A percentile compares a stretch with the other conserved stretches of the same genome.
These are phyloP conservation scores for Apodemia hepburni DNA, from an alignment of 2,888 invertebrate genomes.

Conservation along the genomic window DNA sequence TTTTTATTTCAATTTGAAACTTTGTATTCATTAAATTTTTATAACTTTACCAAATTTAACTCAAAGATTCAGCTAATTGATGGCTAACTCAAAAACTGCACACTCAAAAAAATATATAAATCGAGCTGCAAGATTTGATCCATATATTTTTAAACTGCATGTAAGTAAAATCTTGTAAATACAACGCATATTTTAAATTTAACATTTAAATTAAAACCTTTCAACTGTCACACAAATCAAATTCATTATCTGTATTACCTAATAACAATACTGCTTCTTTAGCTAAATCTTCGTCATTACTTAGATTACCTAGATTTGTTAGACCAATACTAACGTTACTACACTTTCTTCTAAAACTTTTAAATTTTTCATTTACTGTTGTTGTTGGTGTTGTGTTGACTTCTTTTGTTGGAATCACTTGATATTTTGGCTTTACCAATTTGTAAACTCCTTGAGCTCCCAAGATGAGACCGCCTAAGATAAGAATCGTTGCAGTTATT, in stretches of 20 bases:
- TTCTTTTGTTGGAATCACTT: slow-evolving; percentile 41
- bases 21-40: no score
- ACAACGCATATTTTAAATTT: not conserved
- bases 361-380: not conserved
- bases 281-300: slow-evolving; percentile 48
- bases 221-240: not conserved
- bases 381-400: slow-evolving; percentile 31
- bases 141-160: no score
- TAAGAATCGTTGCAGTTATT: slow-evolving; percentile 60
- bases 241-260: slow-evolving; percentile 53
- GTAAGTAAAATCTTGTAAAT: no score
- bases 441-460: slow-evolving; percentile 57
- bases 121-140: no score
- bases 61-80: no score
- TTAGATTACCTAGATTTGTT: slow-evolving; percentile 31
- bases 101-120: no score
- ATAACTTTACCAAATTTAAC: no score
- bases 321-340: slow-evolving; percentile 6
- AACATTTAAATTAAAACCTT: not conserved
- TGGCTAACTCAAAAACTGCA: no score
- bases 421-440: slow-evolving; percentile 54
- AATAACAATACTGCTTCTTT: slow-evolving; percentile 59
- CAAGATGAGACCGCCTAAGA: slow-evolving; percentile 65
- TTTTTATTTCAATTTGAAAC: no score
- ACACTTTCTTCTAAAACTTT: slow-evolving; percentile 33